Evolutionary conservation across 35 echinoderm and acorn worm genomes (phyloP).

Genomic region (Heliocidaris erythrogramma): DNA sequence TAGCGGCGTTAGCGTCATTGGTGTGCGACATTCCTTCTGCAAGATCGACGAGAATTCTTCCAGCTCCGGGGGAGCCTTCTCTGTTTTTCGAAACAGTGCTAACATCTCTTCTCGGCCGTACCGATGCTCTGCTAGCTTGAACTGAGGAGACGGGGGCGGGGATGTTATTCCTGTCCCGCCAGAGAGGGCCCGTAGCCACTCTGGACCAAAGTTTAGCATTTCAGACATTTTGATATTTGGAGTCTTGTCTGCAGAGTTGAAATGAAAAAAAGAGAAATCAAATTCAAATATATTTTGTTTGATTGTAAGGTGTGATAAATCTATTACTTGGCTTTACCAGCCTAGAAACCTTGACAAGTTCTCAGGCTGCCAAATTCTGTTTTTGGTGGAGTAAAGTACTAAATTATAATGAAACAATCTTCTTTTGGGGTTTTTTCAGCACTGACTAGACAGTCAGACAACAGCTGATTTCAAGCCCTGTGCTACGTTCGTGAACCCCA

Average conservation of each 20-base stretch:
- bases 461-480: no score
- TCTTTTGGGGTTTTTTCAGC: no score
- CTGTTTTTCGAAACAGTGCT: slow-evolving; percentile 82
- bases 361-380: no score
- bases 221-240: slow-evolving; percentile 84
- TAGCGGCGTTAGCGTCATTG: slow-evolving; percentile 83
- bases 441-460: no score
- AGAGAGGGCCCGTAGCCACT: slow-evolving; percentile 94
- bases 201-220: slow-evolving; percentile 95
- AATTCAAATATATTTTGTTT: no score
- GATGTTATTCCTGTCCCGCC: slow-evolving; percentile 59
- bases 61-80: slow-evolving; percentile 71
- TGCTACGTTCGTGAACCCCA: no score
- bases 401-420: no score
- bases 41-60: slow-evolving; percentile 81
- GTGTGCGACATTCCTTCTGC: slow-evolving; percentile 81
- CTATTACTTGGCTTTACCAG: no score
- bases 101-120: slow-evolving; percentile 95
- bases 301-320: no score
- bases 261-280: not conserved
- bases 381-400: no score
- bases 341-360: no score
- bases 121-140: slow-evolving; percentile 95
- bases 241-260: not conserved
- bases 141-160: slow-evolving; percentile 62